These are phyloP conservation scores for Malthinus seriepunctatus DNA, from an alignment of 2,888 invertebrate species.

Conservation along the genomic window DNA sequence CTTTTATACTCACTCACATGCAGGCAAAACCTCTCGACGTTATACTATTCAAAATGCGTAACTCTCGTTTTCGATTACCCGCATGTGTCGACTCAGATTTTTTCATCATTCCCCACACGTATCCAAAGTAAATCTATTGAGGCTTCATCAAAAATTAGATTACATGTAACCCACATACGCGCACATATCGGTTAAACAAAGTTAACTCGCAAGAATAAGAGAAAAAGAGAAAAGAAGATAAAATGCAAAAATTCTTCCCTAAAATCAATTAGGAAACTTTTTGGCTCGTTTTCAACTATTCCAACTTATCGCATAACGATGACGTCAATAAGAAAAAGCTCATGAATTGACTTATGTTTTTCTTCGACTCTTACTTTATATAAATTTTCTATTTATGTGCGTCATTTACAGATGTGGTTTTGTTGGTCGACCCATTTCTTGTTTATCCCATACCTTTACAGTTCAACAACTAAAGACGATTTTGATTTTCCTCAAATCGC, in stretches of 20 bases:
- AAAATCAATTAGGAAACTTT: no score
- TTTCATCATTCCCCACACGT: slow-evolving; percentile 9
- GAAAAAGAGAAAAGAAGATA: no score
- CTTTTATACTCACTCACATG: slow-evolving; percentile 14
- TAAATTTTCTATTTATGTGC: slow-evolving; percentile 4
- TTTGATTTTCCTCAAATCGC: background rate
- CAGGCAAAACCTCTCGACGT: slow-evolving; percentile 13
- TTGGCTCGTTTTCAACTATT: no score
- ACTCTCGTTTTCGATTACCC: slow-evolving; percentile 24
- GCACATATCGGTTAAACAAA: background rate
- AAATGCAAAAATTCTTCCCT: no score
- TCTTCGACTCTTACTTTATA: background rate
- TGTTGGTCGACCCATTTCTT: slow-evolving; percentile 4
- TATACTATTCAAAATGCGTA: slow-evolving; percentile 18
- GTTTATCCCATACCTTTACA: background rate
- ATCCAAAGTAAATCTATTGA: background rate
- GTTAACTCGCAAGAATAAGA: no score
- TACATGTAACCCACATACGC: background rate
- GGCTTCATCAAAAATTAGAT: slow-evolving; percentile 1
- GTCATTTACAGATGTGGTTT: background rate
- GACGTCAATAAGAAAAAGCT: no score
- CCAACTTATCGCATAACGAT: no score
- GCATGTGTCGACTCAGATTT: slow-evolving; percentile 17
- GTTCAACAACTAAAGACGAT: background rate
- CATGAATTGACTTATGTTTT: no score